Evolutionary conservation across 2,113 vertebrate species (phyloP).

Genomic region (Callionymus lyra): DNA sequence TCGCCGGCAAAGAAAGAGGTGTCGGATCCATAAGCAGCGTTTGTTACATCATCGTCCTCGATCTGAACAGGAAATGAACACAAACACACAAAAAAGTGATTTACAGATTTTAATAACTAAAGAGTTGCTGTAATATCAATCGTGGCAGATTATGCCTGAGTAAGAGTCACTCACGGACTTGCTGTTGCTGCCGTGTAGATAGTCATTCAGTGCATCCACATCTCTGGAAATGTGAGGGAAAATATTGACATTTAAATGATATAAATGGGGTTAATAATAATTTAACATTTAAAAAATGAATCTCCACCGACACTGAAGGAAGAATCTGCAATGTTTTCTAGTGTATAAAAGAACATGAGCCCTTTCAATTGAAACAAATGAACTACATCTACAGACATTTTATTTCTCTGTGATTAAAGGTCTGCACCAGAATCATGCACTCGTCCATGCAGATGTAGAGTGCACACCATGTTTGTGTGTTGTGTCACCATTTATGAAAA

Average conservation of each 20-base stretch:
- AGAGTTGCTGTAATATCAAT: not conserved
- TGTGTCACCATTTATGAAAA: no score
- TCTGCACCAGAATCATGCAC: no score
- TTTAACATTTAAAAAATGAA: no score
- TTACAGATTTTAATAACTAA: no score
- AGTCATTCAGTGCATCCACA: slow-evolving; percentile 92
- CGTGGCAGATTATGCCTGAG: not conserved
- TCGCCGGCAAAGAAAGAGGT: slow-evolving; percentile 85
- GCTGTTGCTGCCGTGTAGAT: slow-evolving; percentile 89
- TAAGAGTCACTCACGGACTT: slow-evolving; percentile 82
- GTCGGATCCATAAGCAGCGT: slow-evolving; percentile 82
- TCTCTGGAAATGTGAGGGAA: slow-evolving; percentile 68
- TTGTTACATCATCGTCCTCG: slow-evolving; percentile 84
- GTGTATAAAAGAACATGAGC: no score
- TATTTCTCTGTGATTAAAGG: no score
- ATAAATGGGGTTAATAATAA: not conserved
- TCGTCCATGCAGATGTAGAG: no score
- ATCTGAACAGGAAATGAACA: slow-evolving; percentile 45
- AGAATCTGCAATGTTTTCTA: no score
- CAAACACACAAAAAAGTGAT: not conserved
- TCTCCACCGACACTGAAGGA: no score
- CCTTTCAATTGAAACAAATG: no score
- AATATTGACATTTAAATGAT: not conserved
- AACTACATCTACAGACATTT: no score
- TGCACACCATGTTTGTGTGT: no score